These are phyloP conservation scores for Holothuria leucospilota DNA, from an alignment of 53 echinoderm and acorn worm species.

Conservation along the genomic window DNA sequence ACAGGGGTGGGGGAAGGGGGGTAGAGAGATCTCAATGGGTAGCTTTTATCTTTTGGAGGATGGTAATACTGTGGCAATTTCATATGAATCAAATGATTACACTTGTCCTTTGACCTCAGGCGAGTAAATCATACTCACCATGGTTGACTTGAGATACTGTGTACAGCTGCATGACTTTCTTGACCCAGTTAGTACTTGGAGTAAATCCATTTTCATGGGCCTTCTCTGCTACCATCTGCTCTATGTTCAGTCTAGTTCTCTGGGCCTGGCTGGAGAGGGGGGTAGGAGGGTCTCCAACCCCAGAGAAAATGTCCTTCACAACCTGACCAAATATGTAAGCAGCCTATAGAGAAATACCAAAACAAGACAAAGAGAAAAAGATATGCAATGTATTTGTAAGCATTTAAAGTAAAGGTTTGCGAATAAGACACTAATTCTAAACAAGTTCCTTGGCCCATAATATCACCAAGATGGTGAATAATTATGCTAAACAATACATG, in stretches of 20 bases:
- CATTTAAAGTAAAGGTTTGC: too few species aligned
- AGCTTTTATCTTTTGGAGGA: too few species aligned
- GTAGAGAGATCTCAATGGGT: too few species aligned
- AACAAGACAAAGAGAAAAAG: background rate
- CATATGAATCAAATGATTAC: too few species aligned
- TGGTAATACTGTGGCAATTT: too few species aligned
- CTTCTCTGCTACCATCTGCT: conserved; percentile 91
- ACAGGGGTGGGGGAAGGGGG: too few species aligned
- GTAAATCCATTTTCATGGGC: conserved; percentile 93
- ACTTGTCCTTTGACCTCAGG: background rate
- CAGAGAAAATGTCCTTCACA: conserved; percentile 91
- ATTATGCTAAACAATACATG: too few species aligned
- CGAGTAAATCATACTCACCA: conserved; percentile 61
- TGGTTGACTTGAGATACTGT: conserved; percentile 94
- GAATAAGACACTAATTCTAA: too few species aligned
- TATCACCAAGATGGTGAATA: background rate
- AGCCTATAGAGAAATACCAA: conserved; percentile 48
- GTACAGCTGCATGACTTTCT: conserved; percentile 94
- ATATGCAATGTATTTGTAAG: background rate
- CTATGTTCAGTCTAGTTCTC: conserved; percentile 77
- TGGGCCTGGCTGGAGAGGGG: conserved; percentile 87
- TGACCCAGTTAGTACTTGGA: conserved; percentile 80
- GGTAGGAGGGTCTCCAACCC: conserved; percentile 86
- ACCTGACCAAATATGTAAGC: conserved; percentile 92
- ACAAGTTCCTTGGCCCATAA: too few species aligned